Base-by-base conservation (phyloP, 1,140 invertebrate genomes). In the Scaptomyza hsui region DNA sequence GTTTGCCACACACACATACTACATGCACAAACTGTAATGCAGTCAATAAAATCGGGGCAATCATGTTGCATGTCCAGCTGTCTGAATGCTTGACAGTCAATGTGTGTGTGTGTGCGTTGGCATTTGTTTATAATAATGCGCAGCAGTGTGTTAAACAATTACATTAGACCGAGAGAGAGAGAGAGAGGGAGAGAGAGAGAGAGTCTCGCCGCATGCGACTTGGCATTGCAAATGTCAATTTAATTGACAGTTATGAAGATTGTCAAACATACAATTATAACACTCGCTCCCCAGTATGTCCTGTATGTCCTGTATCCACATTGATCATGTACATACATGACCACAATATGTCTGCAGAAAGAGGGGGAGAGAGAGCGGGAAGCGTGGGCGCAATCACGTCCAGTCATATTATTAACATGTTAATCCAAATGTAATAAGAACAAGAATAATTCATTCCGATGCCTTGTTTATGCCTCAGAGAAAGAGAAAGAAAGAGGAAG, bases 211-310 rank as follows among this genome's bases (percentile, higher is more conserved):
- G 26, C 41, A 10, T 26, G 16, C 55, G 32, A 47, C 71, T 59
- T 62, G 68, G 52, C 69, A 61, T 59, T 39, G 29, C 78, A 51
- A 64, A 72, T 57, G 81, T 69, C 78, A 88, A 88, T 88, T 76
- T 78, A 88, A 88, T 88, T 88, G 82, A 88, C 82, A 88, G 82
- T 88, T 88, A 88, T 88, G 82, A 88, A 88, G 83, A 88, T 88
- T 89, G 83, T 82, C 82, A 88, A 88, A 88, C 83, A 88, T 72
- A 82, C 78, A 88, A 78, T 86, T 88, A 86, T 86, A 86, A 78
- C 78, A 86, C 81, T 85, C 69, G 19, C 72, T 55, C 64, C 65
- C 78, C 73, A 69, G 26, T 9, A 29, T 7, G 2, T n/a, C n/a
- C 0, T 29, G 26, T 29, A 24, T 24, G 24, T 29, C 26, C 7